Evolutionary conservation across 1,140 invertebrate genomes (phyloP), one percentile per base, ranked within the genome.

Genomic region (Proctacanthus coquilletti): DNA sequence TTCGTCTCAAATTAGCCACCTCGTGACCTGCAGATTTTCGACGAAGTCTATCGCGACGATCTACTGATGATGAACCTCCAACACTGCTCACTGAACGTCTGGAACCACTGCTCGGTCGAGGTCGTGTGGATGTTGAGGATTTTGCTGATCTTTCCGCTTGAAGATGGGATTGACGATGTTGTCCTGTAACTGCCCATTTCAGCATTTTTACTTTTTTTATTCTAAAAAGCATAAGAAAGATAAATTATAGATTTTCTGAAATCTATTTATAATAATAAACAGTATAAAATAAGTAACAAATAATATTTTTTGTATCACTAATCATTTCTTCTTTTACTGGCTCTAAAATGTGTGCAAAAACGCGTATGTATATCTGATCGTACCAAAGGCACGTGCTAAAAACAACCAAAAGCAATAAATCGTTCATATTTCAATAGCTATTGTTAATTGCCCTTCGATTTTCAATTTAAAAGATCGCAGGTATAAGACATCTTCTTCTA

Each of bases 121-220:
- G 20, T 14, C 6, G 29, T 3, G 38, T 18, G 20, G 31, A 23
- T 43, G 29, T 31, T 19, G 35, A 8, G 37, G 21, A 15, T 21
- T 23, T 21, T 11, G n/a, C 17, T 39, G 23, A 21, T 41, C 19
- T 5, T 25, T 34, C 38, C 17, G 36, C 23, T 42, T 34, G 45
- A 41, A 51, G 34, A 36, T 56, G 56, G 25, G 51, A 53, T 30
- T 45, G 50, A 14, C 55, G 48, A 18, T 34, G 11, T 35, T 54
- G 51, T 36, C 50, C 46, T 38, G 54, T 54, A 20, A 59, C 50
- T 36, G 56, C 52, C 56, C 56, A 59, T 46, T 59, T 59, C 21
- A 59, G 48, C 56, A 59, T 59, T 34, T 45, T 53, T 35, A n/a
- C n/a, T n/a, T n/a, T n/a, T n/a, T n/a, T n/a, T n/a, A n/a, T n/a